These are phyloP conservation scores for Parazoanthus swiftii DNA, from an alignment of 92 coral and sea anemone species.

Conservation along the genomic window DNA sequence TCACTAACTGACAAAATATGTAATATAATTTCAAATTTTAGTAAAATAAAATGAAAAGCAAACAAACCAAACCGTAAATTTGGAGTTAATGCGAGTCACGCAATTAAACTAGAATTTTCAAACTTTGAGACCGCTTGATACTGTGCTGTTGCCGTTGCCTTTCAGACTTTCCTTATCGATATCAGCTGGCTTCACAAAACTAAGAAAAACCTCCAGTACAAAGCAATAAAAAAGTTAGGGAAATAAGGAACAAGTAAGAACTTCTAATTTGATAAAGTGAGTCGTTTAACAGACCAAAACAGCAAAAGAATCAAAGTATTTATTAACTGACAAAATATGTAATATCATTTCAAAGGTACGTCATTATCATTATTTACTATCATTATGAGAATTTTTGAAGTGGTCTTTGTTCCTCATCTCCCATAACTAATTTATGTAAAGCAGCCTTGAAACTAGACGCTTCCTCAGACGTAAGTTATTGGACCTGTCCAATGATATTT, in stretches of 20 bases:
- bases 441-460: neutral
- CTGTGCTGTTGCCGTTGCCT: slow-evolving; percentile 16
- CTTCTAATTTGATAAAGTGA: slow-evolving; percentile 8
- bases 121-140: slow-evolving; percentile 13
- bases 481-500: slow-evolving; percentile 4
- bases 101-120: slow-evolving; percentile 10
- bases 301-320: slow-evolving; percentile 8
- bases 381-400: neutral
- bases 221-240: slow-evolving; percentile 12
- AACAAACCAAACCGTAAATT: slow-evolving; percentile 14
- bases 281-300: slow-evolving; percentile 15
- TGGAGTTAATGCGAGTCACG: slow-evolving; percentile 14
- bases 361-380: neutral
- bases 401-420: neutral
- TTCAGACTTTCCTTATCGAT: neutral
- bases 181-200: slow-evolving; percentile 1
- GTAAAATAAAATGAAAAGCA: slow-evolving; percentile 11
- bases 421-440: neutral
- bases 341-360: neutral
- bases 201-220: slow-evolving; percentile 3
- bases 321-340: neutral
- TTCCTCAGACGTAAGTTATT: slow-evolving; percentile 6
- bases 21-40: neutral
- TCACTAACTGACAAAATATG: neutral
- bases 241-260: slow-evolving; percentile 8